Percentiles rank a stretch among this genome's conserved stretches.
Conservation (phyloP, 2,797 vertebrate species). For the Neosalanx taihuensis region DNA sequence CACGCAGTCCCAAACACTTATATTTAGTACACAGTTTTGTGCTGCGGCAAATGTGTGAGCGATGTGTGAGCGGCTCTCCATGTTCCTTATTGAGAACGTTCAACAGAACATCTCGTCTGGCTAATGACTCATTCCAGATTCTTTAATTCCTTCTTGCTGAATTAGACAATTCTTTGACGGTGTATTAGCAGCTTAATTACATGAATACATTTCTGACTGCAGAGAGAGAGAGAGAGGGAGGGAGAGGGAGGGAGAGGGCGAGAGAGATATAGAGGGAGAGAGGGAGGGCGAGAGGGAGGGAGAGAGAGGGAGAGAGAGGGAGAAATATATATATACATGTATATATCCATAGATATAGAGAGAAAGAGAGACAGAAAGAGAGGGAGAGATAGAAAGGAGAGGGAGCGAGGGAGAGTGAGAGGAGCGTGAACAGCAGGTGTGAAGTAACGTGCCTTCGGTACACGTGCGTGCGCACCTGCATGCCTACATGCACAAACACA, state of each 20-base stretch:
- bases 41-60: slow-evolving; percentile 56
- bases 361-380: slow-evolving; percentile 51
- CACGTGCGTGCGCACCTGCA: slow-evolving; percentile 12
- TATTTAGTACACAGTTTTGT: slow-evolving; percentile 55
- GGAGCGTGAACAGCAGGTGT: slow-evolving; percentile 52
- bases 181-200: slow-evolving; percentile 83
- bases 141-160: slow-evolving; percentile 82
- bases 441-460: slow-evolving; percentile 42
- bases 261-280: slow-evolving; percentile 26
- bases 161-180: slow-evolving; percentile 82
- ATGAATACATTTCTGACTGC: slow-evolving; percentile 74
- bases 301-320: background rate
- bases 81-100: slow-evolving; percentile 72
- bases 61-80: slow-evolving; percentile 72
- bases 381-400: slow-evolving; percentile 26
- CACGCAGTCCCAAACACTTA: slow-evolving; percentile 38
- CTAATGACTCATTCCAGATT: slow-evolving; percentile 83
- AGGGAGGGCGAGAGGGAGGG: background rate
- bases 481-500: slow-evolving; percentile 7
- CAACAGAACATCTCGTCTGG: slow-evolving; percentile 76
- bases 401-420: slow-evolving; percentile 3
- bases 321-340: slow-evolving; percentile 24
- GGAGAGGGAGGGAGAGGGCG: slow-evolving; percentile 51
- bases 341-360: slow-evolving; percentile 50
- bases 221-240: slow-evolving; percentile 51